Evolutionary conservation across 2,888 invertebrate genomes (phyloP), one percentile per base, ranked within the genome.

Genomic region (Omphaloscelis lunosa): DNA sequence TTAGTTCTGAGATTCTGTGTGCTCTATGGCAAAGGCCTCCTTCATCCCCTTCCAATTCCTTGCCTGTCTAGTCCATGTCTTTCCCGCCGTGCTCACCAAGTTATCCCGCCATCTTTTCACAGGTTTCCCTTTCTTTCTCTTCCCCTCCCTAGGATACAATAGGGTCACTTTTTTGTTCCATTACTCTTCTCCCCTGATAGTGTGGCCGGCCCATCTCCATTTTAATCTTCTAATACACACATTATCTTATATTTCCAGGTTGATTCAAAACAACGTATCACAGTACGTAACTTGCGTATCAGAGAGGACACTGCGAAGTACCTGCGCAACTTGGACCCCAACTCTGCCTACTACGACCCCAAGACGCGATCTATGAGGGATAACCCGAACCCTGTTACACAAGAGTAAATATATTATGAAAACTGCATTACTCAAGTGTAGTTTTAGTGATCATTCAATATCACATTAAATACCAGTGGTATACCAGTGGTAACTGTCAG

Each of bases 281-380:
- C 99, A 23, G 99, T 99, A 7, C 97, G 99, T 89, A 99, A 99
- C 97, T 97, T 99, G 88, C 98, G 99, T 90, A 99, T 99, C 88
- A 97, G 99, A 89, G 99, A 99, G 95, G 99, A 99, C 94, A 99
- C 99, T 0, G 99, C 99, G 0, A 99, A 99, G 96, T 99, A 99
- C 95, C 95, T 99, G 83, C 97, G 99, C 77, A 99, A 99, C 94
- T 97, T 99, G 91, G 99, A 99, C 96, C 98, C 99, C 0, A 99
- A 99, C 93, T 99, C 99, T 0, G 99, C 99, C 0, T 99, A 99
- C 96, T 99, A 99, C 94, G 99, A 99, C 95, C 99, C 99, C 0
- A 99, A 99, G 96, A 99, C 99, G 0, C 97, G 99, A 77, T 99
- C 99, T 0, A 99, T 99, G 99, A 98, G 99, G 84, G 99, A 99